A percentile compares a stretch with the other conserved stretches of the same genome.
Conservation (phyloP, 1,140 invertebrate species). For the Yoshiicerus persimilis region DNA sequence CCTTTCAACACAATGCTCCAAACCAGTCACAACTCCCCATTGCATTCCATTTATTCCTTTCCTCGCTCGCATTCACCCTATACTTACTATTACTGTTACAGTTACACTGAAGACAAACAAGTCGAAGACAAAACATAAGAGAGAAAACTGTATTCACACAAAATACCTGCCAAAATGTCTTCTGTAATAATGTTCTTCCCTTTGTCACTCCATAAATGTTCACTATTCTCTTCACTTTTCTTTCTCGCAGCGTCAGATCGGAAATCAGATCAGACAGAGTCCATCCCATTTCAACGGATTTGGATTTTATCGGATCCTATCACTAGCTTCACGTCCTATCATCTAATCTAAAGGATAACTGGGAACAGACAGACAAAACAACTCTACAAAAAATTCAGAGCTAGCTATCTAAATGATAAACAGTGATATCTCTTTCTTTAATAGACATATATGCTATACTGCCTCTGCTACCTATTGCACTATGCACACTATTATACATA, state of each 20-base stretch:
- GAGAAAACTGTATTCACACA: background rate
- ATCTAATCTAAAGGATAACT: background rate
- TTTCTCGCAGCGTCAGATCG: background rate
- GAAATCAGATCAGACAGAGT: background rate
- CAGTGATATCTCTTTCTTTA: background rate
- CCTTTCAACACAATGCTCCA: background rate
- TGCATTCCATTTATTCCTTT: background rate
- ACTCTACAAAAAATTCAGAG: background rate
- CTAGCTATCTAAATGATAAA: background rate
- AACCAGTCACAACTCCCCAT: background rate
- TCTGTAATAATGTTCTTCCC: background rate
- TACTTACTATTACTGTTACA: no score
- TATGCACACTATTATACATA: background rate
- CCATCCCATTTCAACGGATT: background rate
- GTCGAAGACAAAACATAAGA: background rate
- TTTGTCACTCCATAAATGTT: constrained; percentile 20
- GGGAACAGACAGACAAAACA: background rate
- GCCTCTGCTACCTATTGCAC: background rate
- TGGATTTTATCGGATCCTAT: background rate
- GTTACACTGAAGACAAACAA: background rate
- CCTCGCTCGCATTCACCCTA: background rate
- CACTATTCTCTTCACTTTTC: background rate
- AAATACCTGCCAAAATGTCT: constrained; percentile 6
- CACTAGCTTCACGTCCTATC: background rate
- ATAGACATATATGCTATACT: background rate